phyloP scores from a whole-genome alignment of 2,797 vertebrate species.

The Falco berigora region DNA sequence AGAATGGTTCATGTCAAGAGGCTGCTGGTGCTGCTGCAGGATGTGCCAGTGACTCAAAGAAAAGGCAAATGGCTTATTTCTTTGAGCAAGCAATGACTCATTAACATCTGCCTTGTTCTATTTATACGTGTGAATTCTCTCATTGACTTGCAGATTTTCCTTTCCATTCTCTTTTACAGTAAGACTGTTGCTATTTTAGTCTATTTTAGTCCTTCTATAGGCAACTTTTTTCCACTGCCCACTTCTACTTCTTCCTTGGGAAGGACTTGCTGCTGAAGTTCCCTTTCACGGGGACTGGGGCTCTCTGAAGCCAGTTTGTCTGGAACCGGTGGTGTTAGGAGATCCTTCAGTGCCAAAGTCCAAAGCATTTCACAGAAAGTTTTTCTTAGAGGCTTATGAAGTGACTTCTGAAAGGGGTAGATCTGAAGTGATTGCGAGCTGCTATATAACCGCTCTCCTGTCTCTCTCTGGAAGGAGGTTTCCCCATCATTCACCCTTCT shows the following conservation, averaged over 20 bases:
- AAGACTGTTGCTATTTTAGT: background rate
- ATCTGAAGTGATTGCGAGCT: background rate
- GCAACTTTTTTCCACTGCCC: constrained; percentile 26
- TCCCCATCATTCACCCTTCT: background rate
- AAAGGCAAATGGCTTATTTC: constrained; percentile 29
- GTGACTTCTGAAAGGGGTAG: background rate
- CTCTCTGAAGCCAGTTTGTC: background rate
- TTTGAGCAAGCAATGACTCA: constrained; percentile 35
- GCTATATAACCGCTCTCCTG: background rate
- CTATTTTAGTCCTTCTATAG: background rate
- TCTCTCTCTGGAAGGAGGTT: background rate
- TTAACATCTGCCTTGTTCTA: constrained; percentile 36
- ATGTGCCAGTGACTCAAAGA: constrained; percentile 12
- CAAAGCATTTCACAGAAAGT: background rate
- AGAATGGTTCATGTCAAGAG: constrained; percentile 15
- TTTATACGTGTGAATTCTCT: constrained; percentile 44
- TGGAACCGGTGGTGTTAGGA: background rate
- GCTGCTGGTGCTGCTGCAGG: background rate
- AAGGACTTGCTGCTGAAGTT: background rate
- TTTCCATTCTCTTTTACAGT: constrained; percentile 40
- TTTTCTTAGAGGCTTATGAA: background rate
- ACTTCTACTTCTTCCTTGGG: background rate
- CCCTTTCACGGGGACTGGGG: background rate
- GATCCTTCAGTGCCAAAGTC: background rate
- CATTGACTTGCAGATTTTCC: constrained; percentile 41